Evolutionary conservation across 2,113 vertebrate genomes (phyloP), one percentile per base, ranked within the genome.

Genomic region (Siniperca chuatsi): DNA sequence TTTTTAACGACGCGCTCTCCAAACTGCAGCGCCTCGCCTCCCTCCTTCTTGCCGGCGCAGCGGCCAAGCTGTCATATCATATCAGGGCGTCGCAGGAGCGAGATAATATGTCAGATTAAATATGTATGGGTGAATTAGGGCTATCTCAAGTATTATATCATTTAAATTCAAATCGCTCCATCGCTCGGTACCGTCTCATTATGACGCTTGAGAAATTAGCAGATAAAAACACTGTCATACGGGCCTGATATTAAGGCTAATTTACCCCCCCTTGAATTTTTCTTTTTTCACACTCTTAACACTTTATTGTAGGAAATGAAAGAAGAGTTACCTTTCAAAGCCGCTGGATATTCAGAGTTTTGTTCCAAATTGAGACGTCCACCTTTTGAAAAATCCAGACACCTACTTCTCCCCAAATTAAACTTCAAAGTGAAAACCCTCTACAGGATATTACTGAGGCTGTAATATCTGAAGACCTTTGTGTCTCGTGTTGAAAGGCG

Each of bases 81-180:
- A 93, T 94, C 91, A 90, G 86, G 87, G 82, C 88, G 52, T 90
- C 70, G 82, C 86, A 93, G 92, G 90, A 90, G 92, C 93, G 58
- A 92, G 95, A 95, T 96, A 94, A 95, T 95, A 86, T 89, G 92
- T 94, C 91, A 95, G 93, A 96, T 96, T 96, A 96, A 96, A 96
- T 96, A 96, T 96, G 94, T 95, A 96, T 95, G 92, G 93, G 89
- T 87, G 90, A 96, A 95, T 95, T 94, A 96, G 94, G 92, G 83
- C 93, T 89, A 94, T 94, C 94, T 96, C 85, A 93, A 95, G 92
- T 95, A 95, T 95, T 94, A 89, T 95, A 94, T 95, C 94, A 95
- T 95, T 96, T 95, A 95, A 94, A 96, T 96, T 96, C 94, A 95
- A 95, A 95, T 94, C 92, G 92, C 90, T 95, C 89, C 88, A 94